Evolutionary conservation across 1,140 invertebrate species (phyloP).

Genomic region (Ladona fulva): DNA sequence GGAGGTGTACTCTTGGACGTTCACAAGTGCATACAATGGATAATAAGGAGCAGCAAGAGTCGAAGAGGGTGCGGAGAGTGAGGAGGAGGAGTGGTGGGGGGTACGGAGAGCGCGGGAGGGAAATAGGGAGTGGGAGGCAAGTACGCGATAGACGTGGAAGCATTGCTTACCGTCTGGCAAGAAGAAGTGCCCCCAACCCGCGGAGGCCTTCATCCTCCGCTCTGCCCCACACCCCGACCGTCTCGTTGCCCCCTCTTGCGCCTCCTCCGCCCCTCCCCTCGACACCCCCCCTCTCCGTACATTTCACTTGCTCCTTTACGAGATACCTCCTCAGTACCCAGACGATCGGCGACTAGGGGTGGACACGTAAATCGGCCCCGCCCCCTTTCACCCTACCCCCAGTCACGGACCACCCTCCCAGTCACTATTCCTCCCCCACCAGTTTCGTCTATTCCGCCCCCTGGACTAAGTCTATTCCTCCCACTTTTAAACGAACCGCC

Average conservation of each 20-base stretch:
- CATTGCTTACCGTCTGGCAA: neutral
- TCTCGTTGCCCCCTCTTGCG: neutral
- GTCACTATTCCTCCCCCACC: neutral
- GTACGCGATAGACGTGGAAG: neutral
- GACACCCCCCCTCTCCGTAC: neutral
- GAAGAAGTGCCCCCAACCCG: neutral
- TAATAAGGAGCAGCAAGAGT: neutral
- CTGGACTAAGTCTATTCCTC: neutral
- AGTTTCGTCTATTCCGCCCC: neutral
- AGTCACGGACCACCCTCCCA: neutral
- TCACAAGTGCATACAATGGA: neutral
- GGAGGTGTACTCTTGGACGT: neutral
- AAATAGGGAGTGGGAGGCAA: neutral
- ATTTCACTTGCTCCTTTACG: constrained; percentile 3
- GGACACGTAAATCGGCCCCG: neutral
- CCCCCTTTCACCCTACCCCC: neutral
- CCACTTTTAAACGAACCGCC: neutral
- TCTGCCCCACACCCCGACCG: neutral
- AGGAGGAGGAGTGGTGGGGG: neutral
- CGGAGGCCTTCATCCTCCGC: neutral
- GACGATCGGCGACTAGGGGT: neutral
- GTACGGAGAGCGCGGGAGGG: neutral
- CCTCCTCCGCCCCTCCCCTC: neutral
- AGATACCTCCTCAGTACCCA: constrained; percentile 3
- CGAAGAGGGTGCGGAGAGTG: neutral